Conservation (phyloP, 2,888 invertebrate genomes). For the Liopterus haemorrhoidalis region DNA sequence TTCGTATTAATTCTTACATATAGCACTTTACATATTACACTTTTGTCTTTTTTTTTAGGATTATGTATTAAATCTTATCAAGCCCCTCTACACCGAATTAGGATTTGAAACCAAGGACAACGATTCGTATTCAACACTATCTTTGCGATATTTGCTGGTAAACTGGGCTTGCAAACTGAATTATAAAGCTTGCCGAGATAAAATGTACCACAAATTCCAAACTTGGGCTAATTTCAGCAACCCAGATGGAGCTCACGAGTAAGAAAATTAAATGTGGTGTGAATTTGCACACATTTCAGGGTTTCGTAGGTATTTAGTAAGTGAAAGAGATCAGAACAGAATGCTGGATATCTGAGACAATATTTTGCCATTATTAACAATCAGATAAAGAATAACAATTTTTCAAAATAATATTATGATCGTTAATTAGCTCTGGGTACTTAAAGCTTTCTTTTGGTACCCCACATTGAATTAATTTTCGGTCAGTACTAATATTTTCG, state of each 20-base stretch:
- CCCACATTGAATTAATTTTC: too few relatives aligned
- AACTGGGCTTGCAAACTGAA: constrained; percentile 56
- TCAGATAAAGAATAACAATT: too few relatives aligned
- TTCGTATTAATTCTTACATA: not conserved
- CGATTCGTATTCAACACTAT: constrained; percentile 40
- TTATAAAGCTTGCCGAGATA: constrained; percentile 50
- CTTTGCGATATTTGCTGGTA: constrained; percentile 51
- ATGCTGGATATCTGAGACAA: too few relatives aligned
- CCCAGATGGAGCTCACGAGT: constrained; percentile 42
- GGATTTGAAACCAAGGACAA: constrained; percentile 49
- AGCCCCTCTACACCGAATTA: constrained; percentile 47
- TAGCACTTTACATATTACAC: constrained; percentile 1
- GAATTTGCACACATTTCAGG: too few relatives aligned
- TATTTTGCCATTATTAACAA: too few relatives aligned
- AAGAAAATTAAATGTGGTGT: too few relatives aligned
- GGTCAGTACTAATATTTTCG: too few relatives aligned
- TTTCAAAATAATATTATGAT: too few relatives aligned
- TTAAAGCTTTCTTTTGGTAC: too few relatives aligned
- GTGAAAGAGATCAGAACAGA: too few relatives aligned
- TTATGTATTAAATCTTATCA: constrained; percentile 46
- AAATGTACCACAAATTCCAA: constrained; percentile 48
- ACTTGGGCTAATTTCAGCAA: constrained; percentile 40
- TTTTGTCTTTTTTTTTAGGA: constrained; percentile 41
- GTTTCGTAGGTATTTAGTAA: too few relatives aligned
- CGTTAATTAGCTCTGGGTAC: too few relatives aligned